Evolutionary conservation across 2,113 vertebrate genomes (phyloP), one percentile per base, ranked within the genome.

Genomic region (Grammomys surdaster): DNA sequence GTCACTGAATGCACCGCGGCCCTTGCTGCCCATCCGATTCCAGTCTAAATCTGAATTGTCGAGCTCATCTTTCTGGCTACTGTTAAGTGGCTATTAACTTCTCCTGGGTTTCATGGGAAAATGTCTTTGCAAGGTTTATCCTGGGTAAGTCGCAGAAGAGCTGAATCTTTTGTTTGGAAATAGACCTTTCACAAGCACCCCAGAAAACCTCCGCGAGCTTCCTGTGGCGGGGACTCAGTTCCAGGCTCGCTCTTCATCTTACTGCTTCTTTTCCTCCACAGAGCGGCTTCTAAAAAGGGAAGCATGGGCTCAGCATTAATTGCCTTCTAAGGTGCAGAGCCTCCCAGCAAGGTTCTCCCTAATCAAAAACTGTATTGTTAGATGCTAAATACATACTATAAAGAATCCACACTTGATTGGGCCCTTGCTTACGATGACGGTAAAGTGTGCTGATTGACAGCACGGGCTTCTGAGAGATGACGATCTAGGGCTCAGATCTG

Each of bases 71-170:
- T 65, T 75, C 65, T 54, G 81, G 12, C 33, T 60, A 70, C 60
- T 56, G 46, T 76, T 89, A 92, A 97, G 76, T 90, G 91, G 91
- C 89, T 84, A 72, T 94, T 94, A 89, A 94, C 90, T 95, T 94
- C 46, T 85, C 77, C 93, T 88, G 63, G 43, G 69, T 58, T 24
- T 86, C 76, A 46, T 4, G 80, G n/a, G 56, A 31, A 96, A 93
- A 78, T 7, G 46, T 85, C 72, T 90, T 93, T 90, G 58, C 93
- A 90, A 93, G 22, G 81, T 43, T 88, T 77, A 43, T 89, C 81
- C 56, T 24, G 22, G 56, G 56, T 72, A 93, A 26, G 54, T 48
- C 43, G 78, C 65, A 88, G 80, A 85, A 51, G 87, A 75, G 48
- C 92, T 22, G 84, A 95, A 56, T 56, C 60, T 94, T 75, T 65